A percentile compares a stretch with the other conserved stretches of the same genome.
phyloP scores from a whole-genome alignment of 2,797 vertebrate species.

The Pseudomugil tenellus region DNA sequence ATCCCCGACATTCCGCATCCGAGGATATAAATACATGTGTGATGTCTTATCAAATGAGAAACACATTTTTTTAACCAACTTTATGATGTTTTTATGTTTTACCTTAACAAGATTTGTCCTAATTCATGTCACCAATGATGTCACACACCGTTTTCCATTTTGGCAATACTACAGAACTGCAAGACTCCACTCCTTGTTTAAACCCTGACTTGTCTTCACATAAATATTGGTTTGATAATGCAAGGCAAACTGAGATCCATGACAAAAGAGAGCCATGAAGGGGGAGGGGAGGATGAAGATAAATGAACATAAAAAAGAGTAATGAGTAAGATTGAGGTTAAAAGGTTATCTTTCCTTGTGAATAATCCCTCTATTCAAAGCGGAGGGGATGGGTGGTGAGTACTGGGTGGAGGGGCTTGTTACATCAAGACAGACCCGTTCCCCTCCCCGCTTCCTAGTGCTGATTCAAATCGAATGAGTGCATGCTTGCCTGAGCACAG shows the following conservation, averaged over 20 bases:
- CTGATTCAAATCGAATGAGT: constrained; percentile 61
- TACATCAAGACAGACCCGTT: constrained; percentile 63
- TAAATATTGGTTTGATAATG: constrained; percentile 6
- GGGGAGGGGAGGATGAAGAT: neutral
- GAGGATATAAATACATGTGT: too few relatives aligned
- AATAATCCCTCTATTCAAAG: constrained; percentile 53
- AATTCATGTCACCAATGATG: neutral
- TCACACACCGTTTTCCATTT: neutral
- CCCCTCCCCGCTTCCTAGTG: constrained; percentile 40
- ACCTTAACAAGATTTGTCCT: neutral
- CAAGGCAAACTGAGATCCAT: constrained; percentile 13
- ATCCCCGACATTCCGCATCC: too few relatives aligned
- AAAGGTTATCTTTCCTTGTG: constrained; percentile 53
- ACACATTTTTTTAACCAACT: neutral
- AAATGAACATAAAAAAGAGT: neutral
- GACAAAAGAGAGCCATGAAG: constrained; percentile 4
- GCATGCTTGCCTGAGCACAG: constrained; percentile 52
- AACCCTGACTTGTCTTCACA: neutral
- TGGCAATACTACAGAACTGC: neutral
- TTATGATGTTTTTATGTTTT: neutral
- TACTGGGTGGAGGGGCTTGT: constrained; percentile 23
- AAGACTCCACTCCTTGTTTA: neutral
- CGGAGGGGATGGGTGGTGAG: constrained; percentile 11
- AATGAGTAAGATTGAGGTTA: constrained; percentile 43
- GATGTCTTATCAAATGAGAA: neutral